Evolutionary conservation across 2,113 vertebrate species (phyloP).

Genomic region (Python bivittatus): DNA sequence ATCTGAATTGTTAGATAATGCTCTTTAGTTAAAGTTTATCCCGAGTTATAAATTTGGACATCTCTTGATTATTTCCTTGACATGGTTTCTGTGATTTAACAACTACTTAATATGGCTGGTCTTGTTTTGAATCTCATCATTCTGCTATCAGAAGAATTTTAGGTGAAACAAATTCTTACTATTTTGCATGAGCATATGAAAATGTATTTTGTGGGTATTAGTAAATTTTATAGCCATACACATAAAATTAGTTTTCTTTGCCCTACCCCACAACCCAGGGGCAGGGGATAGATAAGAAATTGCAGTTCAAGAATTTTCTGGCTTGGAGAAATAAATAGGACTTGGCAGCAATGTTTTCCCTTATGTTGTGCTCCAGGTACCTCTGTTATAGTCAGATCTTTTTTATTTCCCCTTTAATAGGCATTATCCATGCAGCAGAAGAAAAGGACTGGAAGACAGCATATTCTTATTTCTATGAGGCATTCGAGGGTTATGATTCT

Average conservation of each 20-base stretch:
- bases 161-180: not conserved
- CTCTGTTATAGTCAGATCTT: not conserved
- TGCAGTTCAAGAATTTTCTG: not conserved
- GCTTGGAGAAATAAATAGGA: not conserved
- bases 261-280: not conserved
- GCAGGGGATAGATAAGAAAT: no score
- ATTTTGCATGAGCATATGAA: not conserved
- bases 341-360: not conserved
- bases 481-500: slow-evolving; percentile 97
- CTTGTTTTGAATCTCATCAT: not conserved
- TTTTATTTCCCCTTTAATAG: slow-evolving; percentile 64
- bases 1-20: not conserved
- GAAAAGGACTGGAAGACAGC: slow-evolving; percentile 99
- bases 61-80: not conserved
- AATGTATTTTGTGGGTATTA: not conserved
- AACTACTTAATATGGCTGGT: not conserved
- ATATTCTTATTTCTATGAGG: slow-evolving; percentile 98
- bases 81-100: not conserved
- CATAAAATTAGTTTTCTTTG: not conserved
- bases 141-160: not conserved
- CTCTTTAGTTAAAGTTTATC: not conserved
- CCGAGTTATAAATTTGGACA: not conserved
- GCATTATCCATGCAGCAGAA: slow-evolving; percentile 97
- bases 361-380: not conserved
- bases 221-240: not conserved